Percentiles rank a stretch among this genome's conserved stretches.
phyloP scores from a whole-genome alignment of 2,888 invertebrate genomes.

The Hypsopygia costalis region DNA sequence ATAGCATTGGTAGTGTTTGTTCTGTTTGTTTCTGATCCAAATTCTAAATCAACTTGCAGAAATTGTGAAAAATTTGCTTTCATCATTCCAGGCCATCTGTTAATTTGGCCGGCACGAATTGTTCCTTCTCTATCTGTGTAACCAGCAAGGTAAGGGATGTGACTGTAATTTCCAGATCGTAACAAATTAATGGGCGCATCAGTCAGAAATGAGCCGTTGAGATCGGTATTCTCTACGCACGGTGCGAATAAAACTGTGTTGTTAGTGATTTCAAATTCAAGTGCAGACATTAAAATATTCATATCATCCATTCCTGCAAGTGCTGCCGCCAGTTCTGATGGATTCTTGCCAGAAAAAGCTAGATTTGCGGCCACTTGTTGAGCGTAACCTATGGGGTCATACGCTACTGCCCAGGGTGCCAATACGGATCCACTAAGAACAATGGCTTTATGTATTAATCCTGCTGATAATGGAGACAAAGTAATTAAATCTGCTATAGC shows the following conservation, averaged over 20 bases:
- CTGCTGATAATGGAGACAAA: constrained; percentile 42
- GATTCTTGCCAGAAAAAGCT: constrained; percentile 38
- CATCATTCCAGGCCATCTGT: constrained; percentile 51
- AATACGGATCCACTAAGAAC: constrained; percentile 60
- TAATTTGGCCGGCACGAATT: constrained; percentile 46
- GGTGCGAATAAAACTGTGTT: constrained; percentile 64
- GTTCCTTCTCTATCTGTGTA: constrained; percentile 63
- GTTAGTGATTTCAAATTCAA: constrained; percentile 49
- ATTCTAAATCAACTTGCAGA: constrained; percentile 50
- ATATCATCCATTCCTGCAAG: constrained; percentile 35
- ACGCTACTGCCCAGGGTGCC: constrained; percentile 66
- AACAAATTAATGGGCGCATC: constrained; percentile 54
- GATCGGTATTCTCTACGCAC: constrained; percentile 50
- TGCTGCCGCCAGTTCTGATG: constrained; percentile 39
- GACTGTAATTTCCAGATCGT: constrained; percentile 45
- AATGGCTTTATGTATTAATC: constrained; percentile 58
- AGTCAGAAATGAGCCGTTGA: constrained; percentile 42
- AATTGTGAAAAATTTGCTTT: constrained; percentile 54
- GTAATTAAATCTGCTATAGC: constrained; percentile 71
- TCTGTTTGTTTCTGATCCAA: constrained; percentile 26
- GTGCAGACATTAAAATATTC: constrained; percentile 30
- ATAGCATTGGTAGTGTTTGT: constrained; percentile 34
- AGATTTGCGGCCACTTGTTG: constrained; percentile 41
- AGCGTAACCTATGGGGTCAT: constrained; percentile 57
- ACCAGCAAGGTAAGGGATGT: constrained; percentile 56